Evolutionary conservation across 2,888 invertebrate genomes (phyloP), one percentile per base, ranked within the genome.

Genomic region (Drosophila subsilvestris): DNA sequence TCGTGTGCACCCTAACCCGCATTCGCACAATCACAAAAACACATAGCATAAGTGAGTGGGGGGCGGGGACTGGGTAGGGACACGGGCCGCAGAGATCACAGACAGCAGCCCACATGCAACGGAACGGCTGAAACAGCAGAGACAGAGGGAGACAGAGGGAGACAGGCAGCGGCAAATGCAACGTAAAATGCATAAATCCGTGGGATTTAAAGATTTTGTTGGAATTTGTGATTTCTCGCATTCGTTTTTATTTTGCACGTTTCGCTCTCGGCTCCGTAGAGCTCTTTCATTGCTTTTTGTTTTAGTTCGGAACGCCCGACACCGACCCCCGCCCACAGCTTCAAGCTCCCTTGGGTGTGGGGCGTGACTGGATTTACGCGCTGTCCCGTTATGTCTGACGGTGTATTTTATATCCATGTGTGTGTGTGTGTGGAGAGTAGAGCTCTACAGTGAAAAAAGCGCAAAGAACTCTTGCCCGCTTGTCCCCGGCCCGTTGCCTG

Each of bases 211-310:
- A 86, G 87, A 87, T 83, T 85, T 85, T 73, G 80, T 74, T 75
- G 61, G 87, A 86, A 86, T 86, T 87, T 87, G 86, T 87, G 86
- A 86, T 86, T 86, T 86, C 77, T 79, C 80, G 75, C 85, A 82
- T 82, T 71, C 76, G 71, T 71, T 74, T 81, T 83, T 82, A 76
- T 76, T 79, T 76, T 67, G 50, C 66, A 74, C 80, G 71, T 65
- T 72, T 75, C 70, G 76, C 80, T 63, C 65, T 76, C 61, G 80
- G 78, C 78, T 76, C 61, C 50, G 74, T 50, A 42, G 47, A 54
- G 47, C 54, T 29, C 54, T 29, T 60, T 51, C 20, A 18, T 47
- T 32, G 43, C 66, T 69, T 78, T 79, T 80, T 25, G 22, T 82
- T 82, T 82, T 66, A 73, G 74, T 61, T 69, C 22, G 51, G 6